Percentiles rank a stretch among this genome's conserved stretches.
These are phyloP conservation scores for Eristalis arbustorum DNA, from an alignment of 2,888 invertebrate species.

Conservation along the genomic window DNA sequence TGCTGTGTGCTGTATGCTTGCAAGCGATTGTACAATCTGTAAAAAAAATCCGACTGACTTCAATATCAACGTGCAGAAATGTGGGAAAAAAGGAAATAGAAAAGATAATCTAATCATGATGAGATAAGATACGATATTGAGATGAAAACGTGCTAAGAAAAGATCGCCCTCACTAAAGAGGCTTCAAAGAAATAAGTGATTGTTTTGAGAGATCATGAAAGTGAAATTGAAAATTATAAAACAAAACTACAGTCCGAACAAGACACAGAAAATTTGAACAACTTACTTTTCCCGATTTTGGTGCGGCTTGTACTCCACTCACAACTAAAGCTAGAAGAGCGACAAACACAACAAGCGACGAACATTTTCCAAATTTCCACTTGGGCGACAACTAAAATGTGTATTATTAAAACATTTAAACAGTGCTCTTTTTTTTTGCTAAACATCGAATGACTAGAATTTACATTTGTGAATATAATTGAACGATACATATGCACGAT, in stretches of 20 bases:
- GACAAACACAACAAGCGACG: slow-evolving; percentile 38
- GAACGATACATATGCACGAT: not conserved
- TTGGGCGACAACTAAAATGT: slow-evolving; percentile 14
- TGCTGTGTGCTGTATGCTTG: too few species aligned
- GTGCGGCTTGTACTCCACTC: slow-evolving; percentile 44
- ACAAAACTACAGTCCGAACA: not conserved
- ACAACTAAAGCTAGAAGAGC: slow-evolving; percentile 46
- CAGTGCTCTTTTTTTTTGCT: not conserved
- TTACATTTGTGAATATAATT: not conserved
- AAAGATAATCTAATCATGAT: too few species aligned
- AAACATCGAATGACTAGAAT: too few species aligned
- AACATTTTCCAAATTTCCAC: slow-evolving; percentile 31
- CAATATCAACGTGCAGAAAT: too few species aligned
- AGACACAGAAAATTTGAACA: not conserved
- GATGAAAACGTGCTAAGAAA: too few species aligned
- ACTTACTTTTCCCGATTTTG: slow-evolving; percentile 57
- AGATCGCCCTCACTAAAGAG: too few species aligned
- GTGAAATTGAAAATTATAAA: not conserved
- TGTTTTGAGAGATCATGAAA: not conserved
- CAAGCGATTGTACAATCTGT: too few species aligned
- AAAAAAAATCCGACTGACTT: too few species aligned
- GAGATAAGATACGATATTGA: too few species aligned
- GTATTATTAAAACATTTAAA: not conserved
- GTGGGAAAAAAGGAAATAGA: too few species aligned
- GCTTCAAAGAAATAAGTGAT: too few species aligned